Conservation (phyloP, 2,797 vertebrate genomes). For the Chiroxiphia lanceolata region DNA sequence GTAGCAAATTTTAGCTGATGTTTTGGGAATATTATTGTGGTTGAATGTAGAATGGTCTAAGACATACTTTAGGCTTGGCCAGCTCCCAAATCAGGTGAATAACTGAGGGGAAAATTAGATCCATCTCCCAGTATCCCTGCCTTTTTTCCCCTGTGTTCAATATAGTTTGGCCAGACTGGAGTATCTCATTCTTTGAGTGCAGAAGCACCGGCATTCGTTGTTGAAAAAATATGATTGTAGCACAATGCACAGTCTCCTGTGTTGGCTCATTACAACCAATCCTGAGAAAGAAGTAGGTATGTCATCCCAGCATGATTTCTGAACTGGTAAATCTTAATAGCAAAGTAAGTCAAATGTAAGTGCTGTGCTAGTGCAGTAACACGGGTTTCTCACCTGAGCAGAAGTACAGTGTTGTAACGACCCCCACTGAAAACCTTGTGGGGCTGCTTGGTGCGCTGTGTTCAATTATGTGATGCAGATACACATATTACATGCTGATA, state of each 20-base stretch:
- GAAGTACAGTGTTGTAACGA: background rate
- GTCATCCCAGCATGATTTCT: background rate
- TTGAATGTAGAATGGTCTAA: background rate
- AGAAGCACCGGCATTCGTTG: background rate
- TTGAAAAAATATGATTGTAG: background rate
- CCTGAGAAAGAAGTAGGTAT: background rate
- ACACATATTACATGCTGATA: background rate
- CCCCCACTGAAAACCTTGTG: background rate
- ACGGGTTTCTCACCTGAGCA: background rate
- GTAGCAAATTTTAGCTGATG: background rate
- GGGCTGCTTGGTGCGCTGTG: background rate
- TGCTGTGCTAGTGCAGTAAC: background rate
- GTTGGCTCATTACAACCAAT: background rate
- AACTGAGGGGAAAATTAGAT: background rate
- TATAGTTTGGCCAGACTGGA: background rate
- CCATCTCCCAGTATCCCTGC: background rate
- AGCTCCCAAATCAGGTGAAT: background rate
- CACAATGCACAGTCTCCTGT: background rate
- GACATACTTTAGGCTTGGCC: background rate
- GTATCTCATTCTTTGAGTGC: background rate
- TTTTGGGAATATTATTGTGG: background rate
- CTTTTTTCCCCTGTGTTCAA: background rate
- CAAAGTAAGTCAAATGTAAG: background rate
- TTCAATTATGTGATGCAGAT: no score
- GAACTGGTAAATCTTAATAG: background rate